Evolutionary conservation across 2,888 invertebrate genomes (phyloP), one percentile per base, ranked within the genome.

Genomic region (Ashinkailepas kermadecensis): DNA sequence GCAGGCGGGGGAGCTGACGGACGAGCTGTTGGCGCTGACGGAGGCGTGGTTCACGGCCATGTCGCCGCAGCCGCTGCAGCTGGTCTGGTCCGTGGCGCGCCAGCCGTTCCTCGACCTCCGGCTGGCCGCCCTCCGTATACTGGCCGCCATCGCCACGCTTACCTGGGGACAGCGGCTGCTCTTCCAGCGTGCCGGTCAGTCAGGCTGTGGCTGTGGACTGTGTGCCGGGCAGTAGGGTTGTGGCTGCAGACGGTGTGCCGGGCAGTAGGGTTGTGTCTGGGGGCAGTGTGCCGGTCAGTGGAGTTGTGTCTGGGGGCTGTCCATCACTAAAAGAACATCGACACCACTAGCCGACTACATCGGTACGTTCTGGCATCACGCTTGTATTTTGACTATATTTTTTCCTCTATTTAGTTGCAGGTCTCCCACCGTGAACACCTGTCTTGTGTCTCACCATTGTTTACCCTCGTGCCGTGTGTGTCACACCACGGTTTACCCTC

Each of bases 71-170:
- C 80, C 82, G 65, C 56, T 84, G 10, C 67, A 81, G 39, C 70
- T 78, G n/a, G 81, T 84, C 23, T 81, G 80, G 65, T 74, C 74
- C 54, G 59, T 83, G 70, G 83, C 83, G n/a, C 92, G 92, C 83
- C 94, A 93, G 87, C 96, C 96, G 12, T 96, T 96, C 86, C 88
- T 91, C 0, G 96, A 96, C 85, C 89, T 95, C 23, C 92, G 92
- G 86, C 86, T 91, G 82, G 91, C 93, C 23, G 92, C 92, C 39
- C 89, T 94, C 78, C 88, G 89, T 23, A 88, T 95, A 59, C 87
- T 96, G 78, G 89, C 90, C 84, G 90, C 92, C 0, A 86, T 95
- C 23, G 91, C 93, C 39, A 88, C 89, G 82, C 93, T 93, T 86
- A 88, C 89, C 2, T 97, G 96, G 96, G 96, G 95, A 39, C 92